phyloP scores from a whole-genome alignment of 2,888 invertebrate species.

The Sepioteuthis lessoniana region DNA sequence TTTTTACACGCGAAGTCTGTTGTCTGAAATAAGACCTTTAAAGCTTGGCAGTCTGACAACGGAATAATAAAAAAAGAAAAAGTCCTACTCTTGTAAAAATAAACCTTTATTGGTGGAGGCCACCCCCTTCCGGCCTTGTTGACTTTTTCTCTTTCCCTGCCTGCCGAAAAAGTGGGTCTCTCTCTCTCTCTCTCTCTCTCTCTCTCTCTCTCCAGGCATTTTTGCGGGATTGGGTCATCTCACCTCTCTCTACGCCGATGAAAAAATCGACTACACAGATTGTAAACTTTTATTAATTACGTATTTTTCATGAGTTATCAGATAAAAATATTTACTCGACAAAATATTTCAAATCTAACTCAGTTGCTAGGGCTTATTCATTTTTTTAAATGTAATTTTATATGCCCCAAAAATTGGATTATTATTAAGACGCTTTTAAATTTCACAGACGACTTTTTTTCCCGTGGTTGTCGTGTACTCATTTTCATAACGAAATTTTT shows the following conservation, averaged over 20 bases:
- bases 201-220: neutral
- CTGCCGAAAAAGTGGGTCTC: neutral
- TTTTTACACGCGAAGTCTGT: neutral
- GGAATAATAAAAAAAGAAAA: neutral
- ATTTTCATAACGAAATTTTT: too few species aligned
- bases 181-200: neutral
- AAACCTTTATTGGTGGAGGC: neutral
- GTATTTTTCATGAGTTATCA: neutral
- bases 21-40: conserved; percentile 1
- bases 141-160: neutral
- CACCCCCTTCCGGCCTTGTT: neutral
- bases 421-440: too few species aligned
- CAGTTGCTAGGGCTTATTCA: too few species aligned
- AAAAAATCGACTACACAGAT: neutral
- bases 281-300: neutral
- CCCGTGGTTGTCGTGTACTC: too few species aligned
- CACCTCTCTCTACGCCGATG: neutral
- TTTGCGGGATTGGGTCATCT: neutral
- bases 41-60: neutral
- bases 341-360: too few species aligned
- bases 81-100: neutral
- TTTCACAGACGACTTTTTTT: too few species aligned
- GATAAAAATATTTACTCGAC: too few species aligned
- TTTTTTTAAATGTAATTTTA: too few species aligned
- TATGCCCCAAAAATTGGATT: too few species aligned